Evolutionary conservation across 2,113 vertebrate species (phyloP).

Genomic region (Anguilla japonica): DNA sequence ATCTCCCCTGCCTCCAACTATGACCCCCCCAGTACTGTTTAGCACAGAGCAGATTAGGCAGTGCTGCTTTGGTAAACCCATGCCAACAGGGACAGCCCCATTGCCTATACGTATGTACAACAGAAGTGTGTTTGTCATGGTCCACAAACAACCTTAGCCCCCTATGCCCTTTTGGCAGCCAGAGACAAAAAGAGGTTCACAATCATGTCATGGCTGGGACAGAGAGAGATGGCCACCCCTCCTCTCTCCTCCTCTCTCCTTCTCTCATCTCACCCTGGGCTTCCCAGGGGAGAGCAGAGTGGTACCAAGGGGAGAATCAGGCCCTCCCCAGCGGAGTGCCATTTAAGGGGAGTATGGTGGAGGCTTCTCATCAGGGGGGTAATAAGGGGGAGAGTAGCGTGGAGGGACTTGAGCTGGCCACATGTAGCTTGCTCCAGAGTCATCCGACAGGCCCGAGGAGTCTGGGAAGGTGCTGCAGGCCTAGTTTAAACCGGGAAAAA

Average conservation of each 20-base stretch:
- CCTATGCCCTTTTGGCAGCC: background rate
- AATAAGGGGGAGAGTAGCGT: constrained; percentile 90
- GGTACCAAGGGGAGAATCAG: background rate
- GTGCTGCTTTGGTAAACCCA: background rate
- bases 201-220: background rate
- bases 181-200: background rate
- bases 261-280: no score
- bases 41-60: background rate
- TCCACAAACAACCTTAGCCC: background rate
- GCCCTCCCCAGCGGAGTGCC: background rate
- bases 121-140: background rate
- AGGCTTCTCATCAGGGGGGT: constrained; percentile 93
- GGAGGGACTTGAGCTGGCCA: constrained; percentile 91
- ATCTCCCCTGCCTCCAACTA: background rate
- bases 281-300: no score
- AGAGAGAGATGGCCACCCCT: background rate
- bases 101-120: background rate
- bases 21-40: no score
- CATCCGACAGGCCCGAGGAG: constrained; percentile 87
- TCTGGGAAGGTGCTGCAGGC: constrained; percentile 84
- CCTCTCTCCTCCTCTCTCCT: no score
- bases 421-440: constrained; percentile 88
- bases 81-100: background rate
- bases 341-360: constrained; percentile 90
- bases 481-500: constrained; percentile 53